These are phyloP conservation scores for Anolis apletophallus DNA, from an alignment of 2,797 vertebrate genomes.

Conservation along the genomic window DNA sequence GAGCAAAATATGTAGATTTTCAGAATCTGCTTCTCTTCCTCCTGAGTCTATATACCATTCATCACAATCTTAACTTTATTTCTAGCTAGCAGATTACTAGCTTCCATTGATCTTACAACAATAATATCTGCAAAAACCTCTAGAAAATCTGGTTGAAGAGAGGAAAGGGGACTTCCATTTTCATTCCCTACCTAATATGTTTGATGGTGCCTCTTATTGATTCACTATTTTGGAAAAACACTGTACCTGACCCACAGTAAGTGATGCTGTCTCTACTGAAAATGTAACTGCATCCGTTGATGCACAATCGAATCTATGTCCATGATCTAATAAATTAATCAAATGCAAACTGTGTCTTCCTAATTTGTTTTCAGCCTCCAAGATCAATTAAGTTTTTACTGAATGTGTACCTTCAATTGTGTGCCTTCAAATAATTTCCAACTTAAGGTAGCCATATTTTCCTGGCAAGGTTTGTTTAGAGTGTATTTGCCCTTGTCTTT, in stretches of 20 bases:
- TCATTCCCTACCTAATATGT: background rate
- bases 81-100: conserved; percentile 1
- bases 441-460: too few species aligned
- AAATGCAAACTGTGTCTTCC: conserved; percentile 5
- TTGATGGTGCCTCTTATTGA: conserved; percentile 22
- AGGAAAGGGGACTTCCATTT: background rate
- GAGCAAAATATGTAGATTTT: background rate
- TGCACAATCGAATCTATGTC: conserved; percentile 38
- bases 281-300: conserved; percentile 31
- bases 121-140: conserved; percentile 3
- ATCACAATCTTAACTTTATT: conserved; percentile 18
- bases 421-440: too few species aligned
- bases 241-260: conserved; percentile 32
- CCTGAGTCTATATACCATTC: background rate
- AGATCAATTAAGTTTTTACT: background rate
- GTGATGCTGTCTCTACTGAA: conserved; percentile 32
- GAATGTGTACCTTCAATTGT: background rate
- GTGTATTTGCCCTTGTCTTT: too few species aligned
- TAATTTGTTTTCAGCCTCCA: background rate
- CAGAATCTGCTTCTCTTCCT: background rate
- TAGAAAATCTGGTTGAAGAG: background rate
- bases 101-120: background rate
- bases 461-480: too few species aligned
- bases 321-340: conserved; percentile 48
- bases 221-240: conserved; percentile 32